Percentiles rank a stretch among this genome's conserved stretches.
phyloP scores from a whole-genome alignment of 1,140 invertebrate genomes.

The Augochlora pura region DNA sequence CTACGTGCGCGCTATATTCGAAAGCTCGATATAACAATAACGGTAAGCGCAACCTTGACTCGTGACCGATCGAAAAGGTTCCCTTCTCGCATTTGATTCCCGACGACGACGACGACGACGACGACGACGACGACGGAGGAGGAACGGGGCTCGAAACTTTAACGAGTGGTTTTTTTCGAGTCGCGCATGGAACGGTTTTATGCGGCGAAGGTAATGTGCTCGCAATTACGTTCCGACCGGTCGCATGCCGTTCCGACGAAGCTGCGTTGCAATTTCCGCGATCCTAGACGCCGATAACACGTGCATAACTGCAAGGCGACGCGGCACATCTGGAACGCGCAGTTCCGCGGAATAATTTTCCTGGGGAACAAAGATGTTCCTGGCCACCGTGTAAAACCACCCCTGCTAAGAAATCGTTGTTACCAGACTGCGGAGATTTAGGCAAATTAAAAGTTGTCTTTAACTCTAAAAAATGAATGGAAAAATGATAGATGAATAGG shows the following conservation, averaged over 20 bases:
- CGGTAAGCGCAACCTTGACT: conserved; percentile 45
- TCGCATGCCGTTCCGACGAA: conserved; percentile 28
- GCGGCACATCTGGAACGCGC: neutral
- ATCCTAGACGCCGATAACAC: conserved; percentile 40
- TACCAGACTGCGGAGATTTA: too few relatives aligned
- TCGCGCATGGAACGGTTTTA: conserved; percentile 22
- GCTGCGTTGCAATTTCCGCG: conserved; percentile 45
- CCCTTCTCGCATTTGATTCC: conserved; percentile 23
- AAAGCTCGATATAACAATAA: neutral
- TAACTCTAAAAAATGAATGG: too few relatives aligned
- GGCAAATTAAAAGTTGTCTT: too few relatives aligned
- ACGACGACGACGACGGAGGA: too few relatives aligned
- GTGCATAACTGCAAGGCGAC: neutral
- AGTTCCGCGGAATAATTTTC: neutral
- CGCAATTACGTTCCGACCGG: conserved; percentile 38
- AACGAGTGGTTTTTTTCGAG: conserved; percentile 24
- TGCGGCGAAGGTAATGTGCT: conserved; percentile 43
- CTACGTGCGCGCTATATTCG: conserved; percentile 35
- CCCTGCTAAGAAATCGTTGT: too few relatives aligned
- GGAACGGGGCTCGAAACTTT: neutral
- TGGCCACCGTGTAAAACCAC: too few relatives aligned
- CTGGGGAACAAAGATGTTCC: neutral
- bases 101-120: too few relatives aligned
- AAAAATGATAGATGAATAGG: too few relatives aligned
- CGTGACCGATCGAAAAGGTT: conserved; percentile 17